A percentile compares a stretch with the other conserved stretches of the same genome.
These are phyloP conservation scores for Sebastes vulpes DNA, from an alignment of 2,797 vertebrate species.

Conservation along the genomic window DNA sequence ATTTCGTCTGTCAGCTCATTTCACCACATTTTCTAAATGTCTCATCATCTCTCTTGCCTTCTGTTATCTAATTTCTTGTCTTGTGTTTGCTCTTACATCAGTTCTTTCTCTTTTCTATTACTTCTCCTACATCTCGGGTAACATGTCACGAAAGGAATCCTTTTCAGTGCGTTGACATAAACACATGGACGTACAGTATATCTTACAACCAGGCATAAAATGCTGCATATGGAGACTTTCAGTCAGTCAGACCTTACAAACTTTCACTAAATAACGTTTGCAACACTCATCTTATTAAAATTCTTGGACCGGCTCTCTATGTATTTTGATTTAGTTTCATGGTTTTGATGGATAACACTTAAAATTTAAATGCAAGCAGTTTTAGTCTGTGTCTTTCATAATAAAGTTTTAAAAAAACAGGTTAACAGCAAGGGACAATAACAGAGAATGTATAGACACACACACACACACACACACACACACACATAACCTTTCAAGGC, in stretches of 20 bases:
- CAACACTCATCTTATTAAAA: slow-evolving; percentile 12
- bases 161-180: neutral
- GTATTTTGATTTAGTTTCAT: neutral
- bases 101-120: neutral
- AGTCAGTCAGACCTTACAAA: neutral
- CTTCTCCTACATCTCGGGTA: neutral
- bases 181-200: neutral
- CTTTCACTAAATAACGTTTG: neutral
- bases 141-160: neutral
- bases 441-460: neutral
- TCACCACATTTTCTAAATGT: neutral
- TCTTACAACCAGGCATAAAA: neutral
- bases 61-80: neutral
- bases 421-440: neutral
- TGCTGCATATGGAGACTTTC: too few relatives aligned
- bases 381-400: neutral
- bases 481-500: slow-evolving; percentile 19
- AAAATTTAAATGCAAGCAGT: neutral
- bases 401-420: neutral
- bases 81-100: neutral
- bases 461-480: neutral
- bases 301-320: neutral
- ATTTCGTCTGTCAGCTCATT: neutral
- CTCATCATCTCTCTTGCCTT: neutral
- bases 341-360: slow-evolving; percentile 12